phyloP scores from a whole-genome alignment of 2,797 vertebrate genomes.

The Harpagifer antarcticus region DNA sequence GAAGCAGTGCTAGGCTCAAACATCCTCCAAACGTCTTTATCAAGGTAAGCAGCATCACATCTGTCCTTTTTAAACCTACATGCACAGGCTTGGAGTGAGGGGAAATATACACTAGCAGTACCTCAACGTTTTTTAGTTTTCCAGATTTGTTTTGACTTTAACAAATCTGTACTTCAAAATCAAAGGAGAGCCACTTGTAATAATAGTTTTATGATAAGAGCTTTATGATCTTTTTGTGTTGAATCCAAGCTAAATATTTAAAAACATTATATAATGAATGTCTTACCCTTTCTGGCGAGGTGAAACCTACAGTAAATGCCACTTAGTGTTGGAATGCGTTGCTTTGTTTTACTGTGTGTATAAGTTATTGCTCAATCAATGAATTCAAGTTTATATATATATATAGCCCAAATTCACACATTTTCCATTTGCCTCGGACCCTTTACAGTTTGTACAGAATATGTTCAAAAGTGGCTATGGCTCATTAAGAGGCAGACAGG shows the following conservation, averaged over 20 bases:
- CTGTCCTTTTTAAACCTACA: not conserved
- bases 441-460: too few relatives aligned
- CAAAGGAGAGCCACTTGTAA: not conserved
- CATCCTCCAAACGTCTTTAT: not conserved
- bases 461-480: too few relatives aligned
- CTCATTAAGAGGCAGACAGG: too few relatives aligned
- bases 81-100: not conserved
- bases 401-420: too few relatives aligned
- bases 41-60: slow-evolving; percentile 30
- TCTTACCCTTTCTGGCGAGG: too few relatives aligned
- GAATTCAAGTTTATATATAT: too few relatives aligned
- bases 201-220: too few relatives aligned
- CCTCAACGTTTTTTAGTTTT: not conserved
- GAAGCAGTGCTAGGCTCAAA: not conserved
- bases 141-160: not conserved
- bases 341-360: not conserved
- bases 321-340: not conserved
- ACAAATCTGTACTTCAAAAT: not conserved
- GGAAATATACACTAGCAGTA: not conserved
- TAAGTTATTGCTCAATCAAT: too few relatives aligned
- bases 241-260: not conserved
- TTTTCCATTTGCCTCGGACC: too few relatives aligned
- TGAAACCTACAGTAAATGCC: not conserved
- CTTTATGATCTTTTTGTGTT: not conserved
- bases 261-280: too few relatives aligned